Evolutionary conservation across 2,888 invertebrate species (phyloP).

Genomic region (Pachycephus smyrnensis): DNA sequence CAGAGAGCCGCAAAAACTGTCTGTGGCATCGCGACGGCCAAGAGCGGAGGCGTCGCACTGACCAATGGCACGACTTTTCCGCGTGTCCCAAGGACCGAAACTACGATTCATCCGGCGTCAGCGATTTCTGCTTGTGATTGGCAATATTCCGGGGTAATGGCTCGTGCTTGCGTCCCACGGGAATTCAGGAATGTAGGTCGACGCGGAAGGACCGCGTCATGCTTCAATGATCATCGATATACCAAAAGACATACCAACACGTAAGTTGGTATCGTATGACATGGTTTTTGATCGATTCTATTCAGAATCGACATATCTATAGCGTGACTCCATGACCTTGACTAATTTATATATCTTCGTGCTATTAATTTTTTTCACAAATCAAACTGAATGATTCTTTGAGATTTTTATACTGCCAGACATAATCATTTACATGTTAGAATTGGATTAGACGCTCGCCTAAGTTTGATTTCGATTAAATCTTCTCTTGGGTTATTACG

Average conservation of each 20-base stretch:
- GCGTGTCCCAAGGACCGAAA: background rate
- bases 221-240: background rate
- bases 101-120: conserved; percentile 4
- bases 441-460: background rate
- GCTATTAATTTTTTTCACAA: background rate
- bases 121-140: background rate
- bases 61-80: background rate
- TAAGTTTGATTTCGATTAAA: background rate
- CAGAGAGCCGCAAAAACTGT: conserved; percentile 5
- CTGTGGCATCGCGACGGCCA: background rate
- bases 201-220: background rate
- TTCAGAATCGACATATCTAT: background rate
- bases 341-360: background rate
- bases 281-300: background rate
- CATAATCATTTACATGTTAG: background rate
- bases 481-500: background rate
- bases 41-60: background rate
- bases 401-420: background rate
- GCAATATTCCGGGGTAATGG: background rate
- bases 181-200: background rate
- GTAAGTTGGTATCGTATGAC: background rate
- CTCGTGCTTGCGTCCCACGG: background rate
- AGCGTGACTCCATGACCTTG: background rate
- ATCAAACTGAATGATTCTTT: background rate
- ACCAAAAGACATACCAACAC: background rate